A percentile compares a stretch with the other conserved stretches of the same genome.
Conservation (phyloP, 1,140 invertebrate genomes). For the Hestina assimilis region DNA sequence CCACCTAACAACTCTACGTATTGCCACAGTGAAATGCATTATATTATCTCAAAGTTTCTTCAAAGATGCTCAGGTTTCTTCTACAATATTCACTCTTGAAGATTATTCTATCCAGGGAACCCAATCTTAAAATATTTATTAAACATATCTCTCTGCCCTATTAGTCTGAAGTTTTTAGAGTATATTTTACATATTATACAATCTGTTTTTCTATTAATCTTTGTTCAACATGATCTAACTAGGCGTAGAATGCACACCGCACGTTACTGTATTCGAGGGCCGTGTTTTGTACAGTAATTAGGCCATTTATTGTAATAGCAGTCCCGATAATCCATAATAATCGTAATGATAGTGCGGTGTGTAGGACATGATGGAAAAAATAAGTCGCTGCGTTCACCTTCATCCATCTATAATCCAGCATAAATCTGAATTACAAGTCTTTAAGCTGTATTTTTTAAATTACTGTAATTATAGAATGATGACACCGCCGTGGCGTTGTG, state of each 20-base stretch:
- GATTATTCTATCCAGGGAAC: no score
- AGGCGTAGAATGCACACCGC: conserved; percentile 59
- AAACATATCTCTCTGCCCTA: no score
- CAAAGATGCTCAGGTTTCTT: no score
- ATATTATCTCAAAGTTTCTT: no score
- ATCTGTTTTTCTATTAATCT: conserved; percentile 32
- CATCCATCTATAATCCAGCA: background rate
- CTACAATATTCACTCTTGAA: no score
- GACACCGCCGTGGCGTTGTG: no score
- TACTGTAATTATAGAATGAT: no score
- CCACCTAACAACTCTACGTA: no score
- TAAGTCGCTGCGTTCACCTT: conserved; percentile 15
- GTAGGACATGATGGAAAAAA: conserved; percentile 17
- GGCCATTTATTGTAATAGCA: conserved; percentile 58
- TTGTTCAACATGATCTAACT: conserved; percentile 42
- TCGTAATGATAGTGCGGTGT: conserved; percentile 37
- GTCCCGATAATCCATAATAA: conserved; percentile 44
- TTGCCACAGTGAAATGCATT: no score
- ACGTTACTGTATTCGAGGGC: conserved; percentile 29
- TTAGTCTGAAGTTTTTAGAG: no score
- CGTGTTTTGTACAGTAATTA: conserved; percentile 65
- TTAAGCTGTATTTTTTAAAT: background rate
- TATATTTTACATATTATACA: background rate
- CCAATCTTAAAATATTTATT: no score
- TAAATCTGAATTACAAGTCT: background rate